phyloP scores from a whole-genome alignment of 2,797 vertebrate genomes.

The Sternotherus odoratus region DNA sequence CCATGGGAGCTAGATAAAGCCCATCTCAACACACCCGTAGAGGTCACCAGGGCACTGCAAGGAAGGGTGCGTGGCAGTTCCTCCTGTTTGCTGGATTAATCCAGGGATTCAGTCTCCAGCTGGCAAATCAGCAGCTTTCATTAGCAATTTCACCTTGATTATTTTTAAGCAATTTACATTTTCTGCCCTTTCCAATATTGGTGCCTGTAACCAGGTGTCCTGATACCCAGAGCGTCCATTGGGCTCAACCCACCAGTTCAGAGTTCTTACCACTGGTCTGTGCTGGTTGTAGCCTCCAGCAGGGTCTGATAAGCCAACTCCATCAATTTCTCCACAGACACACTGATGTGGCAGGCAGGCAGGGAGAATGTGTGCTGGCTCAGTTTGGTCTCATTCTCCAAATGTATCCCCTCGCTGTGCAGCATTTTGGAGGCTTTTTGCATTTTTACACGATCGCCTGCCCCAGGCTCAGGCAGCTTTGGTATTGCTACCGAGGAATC shows the following conservation, averaged over 20 bases:
- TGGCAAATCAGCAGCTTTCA: neutral
- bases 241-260: fast-evolving
- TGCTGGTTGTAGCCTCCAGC: slow-evolving; percentile 90
- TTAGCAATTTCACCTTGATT: fast-evolving
- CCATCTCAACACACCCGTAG: neutral
- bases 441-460: slow-evolving; percentile 68
- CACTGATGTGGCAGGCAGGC: slow-evolving; percentile 92
- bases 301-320: slow-evolving; percentile 91
- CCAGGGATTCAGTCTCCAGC: neutral
- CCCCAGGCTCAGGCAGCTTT: slow-evolving; percentile 79
- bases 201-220: neutral
- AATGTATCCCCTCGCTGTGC: neutral
- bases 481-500: slow-evolving; percentile 85
- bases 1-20: too few relatives aligned
- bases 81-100: neutral
- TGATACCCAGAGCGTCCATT: neutral
- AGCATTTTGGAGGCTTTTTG: slow-evolving; percentile 30
- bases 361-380: slow-evolving; percentile 86
- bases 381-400: slow-evolving; percentile 84
- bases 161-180: neutral
- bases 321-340: slow-evolving; percentile 92
- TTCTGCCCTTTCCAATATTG: neutral
- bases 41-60: neutral
- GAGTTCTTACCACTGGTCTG: slow-evolving; percentile 87
- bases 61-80: neutral